These are phyloP conservation scores for Agelas oroides DNA, from an alignment of 37 sponge, comb jelly and placozoan species.

Conservation along the genomic window DNA sequence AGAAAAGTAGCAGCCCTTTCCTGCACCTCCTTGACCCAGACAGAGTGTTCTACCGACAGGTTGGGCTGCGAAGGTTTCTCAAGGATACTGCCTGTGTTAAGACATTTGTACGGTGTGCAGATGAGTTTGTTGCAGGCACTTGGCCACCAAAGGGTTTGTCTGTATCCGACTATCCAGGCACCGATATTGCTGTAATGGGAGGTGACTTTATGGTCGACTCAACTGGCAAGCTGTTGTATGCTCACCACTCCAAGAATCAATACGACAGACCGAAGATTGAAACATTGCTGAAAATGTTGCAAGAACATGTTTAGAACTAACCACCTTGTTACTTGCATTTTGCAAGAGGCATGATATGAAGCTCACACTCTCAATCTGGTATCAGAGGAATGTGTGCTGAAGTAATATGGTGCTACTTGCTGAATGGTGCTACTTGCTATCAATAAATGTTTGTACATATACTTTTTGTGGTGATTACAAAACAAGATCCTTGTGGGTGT, in stretches of 20 bases:
- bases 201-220: conserved; percentile 66
- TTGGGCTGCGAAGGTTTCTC: conserved; percentile 45
- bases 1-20: conserved; percentile 8
- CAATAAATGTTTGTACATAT: too few species aligned
- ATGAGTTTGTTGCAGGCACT: conserved; percentile 19
- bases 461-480: too few species aligned
- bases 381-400: conserved; percentile 28
- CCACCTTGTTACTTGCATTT: too few species aligned
- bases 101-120: conserved; percentile 53
- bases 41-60: conserved; percentile 36
- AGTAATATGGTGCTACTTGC: too few species aligned
- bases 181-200: conserved; percentile 68
- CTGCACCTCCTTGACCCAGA: conserved; percentile 31
- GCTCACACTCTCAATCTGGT: conserved; percentile 28
- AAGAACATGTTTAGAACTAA: background rate
- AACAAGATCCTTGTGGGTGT: too few species aligned
- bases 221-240: conserved; percentile 45
- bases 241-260: conserved; percentile 52
- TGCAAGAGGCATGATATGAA: background rate
- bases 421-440: too few species aligned
- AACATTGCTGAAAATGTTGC: conserved; percentile 24
- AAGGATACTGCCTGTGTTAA: conserved; percentile 29
- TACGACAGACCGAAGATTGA: conserved; percentile 62
- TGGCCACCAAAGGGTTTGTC: too few species aligned
- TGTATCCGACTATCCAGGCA: conserved; percentile 39